Conservation (phyloP, 2,797 vertebrate species). For the Cheirogaleus major region DNA sequence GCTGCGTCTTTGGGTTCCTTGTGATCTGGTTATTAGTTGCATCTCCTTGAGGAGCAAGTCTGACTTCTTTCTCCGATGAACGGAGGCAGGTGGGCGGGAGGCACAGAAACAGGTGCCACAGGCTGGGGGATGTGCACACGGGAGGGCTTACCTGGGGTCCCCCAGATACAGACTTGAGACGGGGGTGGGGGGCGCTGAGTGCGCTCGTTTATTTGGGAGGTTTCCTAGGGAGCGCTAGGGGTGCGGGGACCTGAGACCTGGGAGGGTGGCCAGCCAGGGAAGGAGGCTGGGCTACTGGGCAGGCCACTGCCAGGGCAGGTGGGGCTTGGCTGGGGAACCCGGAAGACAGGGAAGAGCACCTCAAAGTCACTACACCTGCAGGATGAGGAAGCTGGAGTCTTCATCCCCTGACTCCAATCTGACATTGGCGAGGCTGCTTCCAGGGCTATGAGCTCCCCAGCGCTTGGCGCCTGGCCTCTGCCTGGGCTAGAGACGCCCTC, state of each 20-base stretch:
- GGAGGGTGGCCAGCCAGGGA: accelerated
- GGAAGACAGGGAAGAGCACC: neutral
- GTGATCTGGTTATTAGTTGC: constrained; percentile 45
- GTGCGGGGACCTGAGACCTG: neutral
- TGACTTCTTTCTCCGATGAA: neutral
- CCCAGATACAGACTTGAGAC: neutral
- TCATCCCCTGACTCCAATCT: accelerated
- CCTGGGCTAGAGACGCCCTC: neutral
- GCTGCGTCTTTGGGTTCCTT: neutral
- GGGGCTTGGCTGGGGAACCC: accelerated
- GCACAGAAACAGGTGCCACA: accelerated
- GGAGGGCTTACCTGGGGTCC: no score
- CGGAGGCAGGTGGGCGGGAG: neutral
- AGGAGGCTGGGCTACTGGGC: accelerated
- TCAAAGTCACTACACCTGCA: neutral
- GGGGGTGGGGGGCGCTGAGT: no score
- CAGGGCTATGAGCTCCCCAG: neutral
- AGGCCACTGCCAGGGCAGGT: accelerated
- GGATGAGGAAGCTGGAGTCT: neutral
- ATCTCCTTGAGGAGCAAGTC: neutral
- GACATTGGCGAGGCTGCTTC: neutral
- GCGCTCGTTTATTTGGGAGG: accelerated
- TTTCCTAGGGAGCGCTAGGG: no score
- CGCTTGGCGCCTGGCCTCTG: neutral
- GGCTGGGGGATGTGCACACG: neutral